These are phyloP conservation scores for Cotesia chilonis DNA, from an alignment of 1,140 invertebrate genomes.

Conservation along the genomic window DNA sequence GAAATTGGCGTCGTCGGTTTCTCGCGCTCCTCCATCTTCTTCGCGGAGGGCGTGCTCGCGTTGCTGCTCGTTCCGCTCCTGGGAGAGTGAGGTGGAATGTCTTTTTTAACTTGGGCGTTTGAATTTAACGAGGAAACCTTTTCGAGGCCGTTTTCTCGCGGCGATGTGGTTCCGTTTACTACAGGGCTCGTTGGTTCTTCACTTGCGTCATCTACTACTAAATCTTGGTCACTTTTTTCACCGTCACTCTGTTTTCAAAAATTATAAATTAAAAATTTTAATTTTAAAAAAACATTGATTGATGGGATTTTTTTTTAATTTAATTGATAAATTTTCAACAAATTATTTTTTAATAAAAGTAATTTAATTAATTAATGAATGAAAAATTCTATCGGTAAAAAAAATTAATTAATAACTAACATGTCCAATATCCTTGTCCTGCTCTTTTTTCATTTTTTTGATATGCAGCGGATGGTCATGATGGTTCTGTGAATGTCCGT, in stretches of 20 bases:
- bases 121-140: slow-evolving; percentile 64
- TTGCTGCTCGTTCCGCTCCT: slow-evolving; percentile 81
- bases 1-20: slow-evolving; percentile 90
- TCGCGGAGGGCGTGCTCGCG: slow-evolving; percentile 78
- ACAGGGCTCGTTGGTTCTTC: slow-evolving; percentile 70
- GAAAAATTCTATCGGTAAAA: background rate
- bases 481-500: slow-evolving; percentile 60
- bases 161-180: slow-evolving; percentile 76
- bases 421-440: slow-evolving; percentile 62
- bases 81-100: slow-evolving; percentile 69
- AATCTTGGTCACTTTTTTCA: slow-evolving; percentile 95
- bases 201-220: slow-evolving; percentile 94
- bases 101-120: slow-evolving; percentile 66
- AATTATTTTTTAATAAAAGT: too few species aligned
- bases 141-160: slow-evolving; percentile 81
- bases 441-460: slow-evolving; percentile 64
- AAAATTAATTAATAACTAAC: slow-evolving; percentile 50
- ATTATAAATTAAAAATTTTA: too few species aligned
- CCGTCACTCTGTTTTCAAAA: slow-evolving; percentile 83
- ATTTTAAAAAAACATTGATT: background rate
- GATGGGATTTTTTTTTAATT: background rate
- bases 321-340: too few species aligned
- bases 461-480: slow-evolving; percentile 65
- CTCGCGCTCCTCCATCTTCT: slow-evolving; percentile 77
- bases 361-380: background rate